Evolutionary conservation across 2,113 vertebrate genomes (phyloP), one percentile per base, ranked within the genome.

Genomic region (Pyrgilauda ruficollis): DNA sequence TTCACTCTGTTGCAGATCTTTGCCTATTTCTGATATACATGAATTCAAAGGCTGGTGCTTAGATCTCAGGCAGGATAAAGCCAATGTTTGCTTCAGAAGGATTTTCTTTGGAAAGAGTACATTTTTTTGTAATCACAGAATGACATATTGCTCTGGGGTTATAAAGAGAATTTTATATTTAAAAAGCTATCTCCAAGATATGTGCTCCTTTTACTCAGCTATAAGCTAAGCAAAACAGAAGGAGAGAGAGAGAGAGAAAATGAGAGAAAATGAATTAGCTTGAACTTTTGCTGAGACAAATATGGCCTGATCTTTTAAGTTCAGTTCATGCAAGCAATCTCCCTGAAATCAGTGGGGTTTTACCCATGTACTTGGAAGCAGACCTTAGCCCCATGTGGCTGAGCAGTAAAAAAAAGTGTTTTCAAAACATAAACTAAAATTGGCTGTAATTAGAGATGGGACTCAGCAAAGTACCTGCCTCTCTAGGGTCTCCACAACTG

Each of bases 241-340:
- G 21, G n/a, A 26, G 72, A 69, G 59, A 58, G 87, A 49, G 39
- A 41, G 39, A 43, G 49, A 56, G 19, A 73, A 69, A 77, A 46
- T 11, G 75, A 90, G 72, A 62, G 77, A 96, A 94, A 95, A 95
- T 95, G 83, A 95, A 96, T 96, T 95, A 78, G 83, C 77, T 94
- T 96, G 94, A 96, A 94, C 93, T 96, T 92, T 93, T 73, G 44
- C 86, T 89, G 83, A 92, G 86, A 94, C 83, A 94, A 95, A 92
- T 93, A 95, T 59, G 83, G 77, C 23, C 52, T 94, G 93, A 93
- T 84, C 92, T 97, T 96, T 96, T 78, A 90, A 89, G 69, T 90
- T 92, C 50, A 75, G 86, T 78, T 97, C 94, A 92, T 64, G 62
- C 53, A 70, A 93, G 88, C 62, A 62, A 91, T 73, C 19, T 81